phyloP scores from a whole-genome alignment of 2,797 vertebrate genomes.

The Silurus aristotelis region DNA sequence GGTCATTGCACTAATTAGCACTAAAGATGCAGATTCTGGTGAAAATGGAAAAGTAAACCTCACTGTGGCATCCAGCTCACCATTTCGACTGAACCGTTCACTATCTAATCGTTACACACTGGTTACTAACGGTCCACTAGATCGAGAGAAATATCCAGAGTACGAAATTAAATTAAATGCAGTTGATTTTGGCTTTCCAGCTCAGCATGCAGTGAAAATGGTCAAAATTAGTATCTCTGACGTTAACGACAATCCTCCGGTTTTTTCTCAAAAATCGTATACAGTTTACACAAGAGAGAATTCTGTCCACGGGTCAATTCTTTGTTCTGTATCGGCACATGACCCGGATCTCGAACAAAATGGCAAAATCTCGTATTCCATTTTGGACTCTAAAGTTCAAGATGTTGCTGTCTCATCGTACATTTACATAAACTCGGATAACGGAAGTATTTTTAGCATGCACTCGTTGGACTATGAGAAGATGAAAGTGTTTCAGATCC shows the following conservation, averaged over 20 bases:
- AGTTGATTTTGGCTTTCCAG: conserved; percentile 69
- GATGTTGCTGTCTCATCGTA: conserved; percentile 69
- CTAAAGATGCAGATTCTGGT: conserved; percentile 72
- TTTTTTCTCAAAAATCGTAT: conserved; percentile 72
- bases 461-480: conserved; percentile 72
- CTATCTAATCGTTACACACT: conserved; percentile 73
- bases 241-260: conserved; percentile 80
- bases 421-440: conserved; percentile 73
- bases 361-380: conserved; percentile 74
- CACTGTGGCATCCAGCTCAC: conserved; percentile 57
- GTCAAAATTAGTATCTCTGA: conserved; percentile 71
- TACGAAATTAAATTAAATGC: conserved; percentile 70
- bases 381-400: conserved; percentile 68
- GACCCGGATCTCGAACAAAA: conserved; percentile 76
- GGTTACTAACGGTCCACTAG: conserved; percentile 67
- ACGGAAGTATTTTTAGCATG: conserved; percentile 71
- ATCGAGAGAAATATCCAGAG: conserved; percentile 65
- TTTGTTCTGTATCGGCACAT: conserved; percentile 76
- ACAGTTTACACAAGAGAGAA: conserved; percentile 79
- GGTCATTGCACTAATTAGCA: conserved; percentile 75
- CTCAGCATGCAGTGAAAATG: conserved; percentile 67
- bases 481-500: conserved; percentile 55
- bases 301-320: conserved; percentile 67
- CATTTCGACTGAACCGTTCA: conserved; percentile 69
- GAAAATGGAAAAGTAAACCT: conserved; percentile 73